Base-by-base conservation (phyloP, 2,797 vertebrate species). In the Ctenopoma kingsleyae region DNA sequence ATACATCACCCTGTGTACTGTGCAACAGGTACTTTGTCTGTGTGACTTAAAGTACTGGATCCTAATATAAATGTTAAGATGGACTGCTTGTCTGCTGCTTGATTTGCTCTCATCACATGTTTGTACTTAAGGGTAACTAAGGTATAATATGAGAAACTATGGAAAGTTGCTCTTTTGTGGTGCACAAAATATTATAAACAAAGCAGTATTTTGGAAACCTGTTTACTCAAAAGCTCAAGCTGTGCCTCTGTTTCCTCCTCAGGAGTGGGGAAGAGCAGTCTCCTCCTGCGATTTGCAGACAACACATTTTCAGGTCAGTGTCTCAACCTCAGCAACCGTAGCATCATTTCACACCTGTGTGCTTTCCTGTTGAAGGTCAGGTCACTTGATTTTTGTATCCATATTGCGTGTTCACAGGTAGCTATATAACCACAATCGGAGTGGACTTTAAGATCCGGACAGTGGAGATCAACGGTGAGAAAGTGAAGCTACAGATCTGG, bases 261-360 rank as follows among this genome's bases (percentile, higher is more conserved):
- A 99, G 98, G 98, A 93, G 98, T 99, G 82, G 98, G 98, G 86
- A 99, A 99, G 94, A 99, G 98, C 95, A 99, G 98, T 92, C 95
- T 99, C 87, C 96, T 99, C 71, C 92, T 99, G 86, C 96, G 98
- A 73, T 99, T 99, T 87, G 98, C 98, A 91, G 98, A 99, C 93
- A 99, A 99, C 91, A 99, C 97, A 5, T 99, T 99, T 95, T 99
- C 98, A 97, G 98, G 98, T 98, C 86, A 80, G 96, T 91, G 19
- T 36, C 27, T 69, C 46, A 2, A 1, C 41, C 35, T 51, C 16
- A 8, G 1, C 17, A 27, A 2, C 46, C 2, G 16, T 17, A 8
- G 4, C 16, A 9, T 49, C 0, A 22, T 44, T 56, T 40, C 15
- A 17, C 36, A 2, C 16, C 43, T 41, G 25, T 9, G 6, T 10